Conservation (phyloP, 2,888 invertebrate genomes). For the Scaptomyza tumidula region DNA sequence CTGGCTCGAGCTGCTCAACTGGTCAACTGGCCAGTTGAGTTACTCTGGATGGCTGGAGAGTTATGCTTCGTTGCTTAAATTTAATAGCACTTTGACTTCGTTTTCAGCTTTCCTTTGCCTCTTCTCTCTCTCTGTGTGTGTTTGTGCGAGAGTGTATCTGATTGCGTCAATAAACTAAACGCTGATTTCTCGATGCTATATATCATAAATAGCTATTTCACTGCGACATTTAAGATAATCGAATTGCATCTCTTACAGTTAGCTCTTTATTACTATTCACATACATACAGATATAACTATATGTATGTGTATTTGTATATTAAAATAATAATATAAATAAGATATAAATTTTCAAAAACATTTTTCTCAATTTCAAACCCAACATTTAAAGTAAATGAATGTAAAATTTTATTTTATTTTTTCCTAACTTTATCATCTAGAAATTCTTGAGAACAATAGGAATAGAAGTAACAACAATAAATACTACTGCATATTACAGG, state of each 20-base stretch:
- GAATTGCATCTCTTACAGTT: background rate
- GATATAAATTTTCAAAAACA: no score
- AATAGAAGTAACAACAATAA: background rate
- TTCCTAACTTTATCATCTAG: background rate
- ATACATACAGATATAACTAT: no score
- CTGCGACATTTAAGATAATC: constrained; percentile 8
- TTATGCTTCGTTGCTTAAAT: constrained; percentile 68
- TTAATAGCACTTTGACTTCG: constrained; percentile 65
- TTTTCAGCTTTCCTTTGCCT: constrained; percentile 34
- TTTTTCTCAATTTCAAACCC: no score
- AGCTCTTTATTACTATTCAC: no score
- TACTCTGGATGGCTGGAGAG: constrained; percentile 29
- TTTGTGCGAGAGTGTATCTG: background rate
- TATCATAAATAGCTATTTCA: background rate
- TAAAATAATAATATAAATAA: no score
- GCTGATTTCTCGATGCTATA: constrained; percentile 1
- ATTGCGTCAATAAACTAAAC: background rate
- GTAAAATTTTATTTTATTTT: no score
- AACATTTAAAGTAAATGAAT: no score
- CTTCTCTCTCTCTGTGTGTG: background rate
- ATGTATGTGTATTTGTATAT: no score
- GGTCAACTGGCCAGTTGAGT: constrained; percentile 14
- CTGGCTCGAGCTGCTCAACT: constrained; percentile 4
- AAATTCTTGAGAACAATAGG: background rate
- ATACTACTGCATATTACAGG: constrained; percentile 7